Evolutionary conservation across 2,888 invertebrate species (phyloP), one percentile per base, ranked within the genome.

Genomic region (Caenorhabditis doughertyi): DNA sequence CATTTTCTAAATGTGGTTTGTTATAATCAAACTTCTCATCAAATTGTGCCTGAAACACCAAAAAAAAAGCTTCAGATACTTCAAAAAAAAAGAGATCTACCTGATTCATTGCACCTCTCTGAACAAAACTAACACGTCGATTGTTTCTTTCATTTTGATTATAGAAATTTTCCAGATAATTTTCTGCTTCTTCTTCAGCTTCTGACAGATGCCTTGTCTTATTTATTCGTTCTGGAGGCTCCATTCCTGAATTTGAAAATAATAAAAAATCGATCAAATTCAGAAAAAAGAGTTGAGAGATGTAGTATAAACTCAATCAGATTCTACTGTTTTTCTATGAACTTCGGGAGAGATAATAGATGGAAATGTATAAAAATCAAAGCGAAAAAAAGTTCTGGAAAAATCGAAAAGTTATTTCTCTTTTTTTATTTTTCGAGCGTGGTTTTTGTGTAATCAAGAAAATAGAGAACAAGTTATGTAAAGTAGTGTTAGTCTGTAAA

Each of bases 31-130:
- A 91, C 21, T 84, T 84, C 16, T 83, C 81, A 60, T 91, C 91
- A 67, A 91, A 91, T 79, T 91, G 86, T 8, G 87, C 90, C 89
- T 90, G 62, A 56, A 79, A n/a, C n/a, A n/a, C n/a, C n/a, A n/a
- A n/a, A n/a, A n/a, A n/a, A n/a, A n/a, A n/a, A n/a, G n/a, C n/a
- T 70, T 32, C 11, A 47, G 55, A 3, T 13, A 9, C 11, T 47
- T 3, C 0, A 16, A 64, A 21, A 47, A 8, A n/a, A 16, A 0
- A 44, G 11, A 56, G 35, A 18, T 25, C 5, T 27, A 79, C 80
- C 73, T 80, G 80, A 47, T 80, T 80, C 80, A 80, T 80, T 13
- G 80, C 68, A 16, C 67, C 67, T 47, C 80, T 49, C 11, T 68
- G 73, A n/a, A 80, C 80, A 35, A 80, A 72, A 68, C 80, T 80